Evolutionary conservation across 2,113 vertebrate species (phyloP).

Genomic region (Muntiacus reevesi): DNA sequence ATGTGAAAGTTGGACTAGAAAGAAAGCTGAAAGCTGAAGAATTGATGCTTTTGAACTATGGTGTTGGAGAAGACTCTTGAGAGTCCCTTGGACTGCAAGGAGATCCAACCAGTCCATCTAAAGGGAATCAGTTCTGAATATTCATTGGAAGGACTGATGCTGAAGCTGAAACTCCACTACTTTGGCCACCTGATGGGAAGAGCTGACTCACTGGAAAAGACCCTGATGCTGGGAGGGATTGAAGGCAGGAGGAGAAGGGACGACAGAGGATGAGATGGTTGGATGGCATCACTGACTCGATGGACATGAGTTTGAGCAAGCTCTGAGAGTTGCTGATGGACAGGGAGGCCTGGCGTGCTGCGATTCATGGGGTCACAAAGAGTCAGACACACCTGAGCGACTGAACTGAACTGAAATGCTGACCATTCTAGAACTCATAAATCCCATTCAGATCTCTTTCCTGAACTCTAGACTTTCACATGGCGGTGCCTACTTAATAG

Average conservation of each 20-base stretch:
- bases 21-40: neutral
- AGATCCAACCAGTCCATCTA: neutral
- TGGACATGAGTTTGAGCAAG: neutral
- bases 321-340: neutral
- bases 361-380: accelerated
- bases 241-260: neutral
- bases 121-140: neutral
- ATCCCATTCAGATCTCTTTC: neutral
- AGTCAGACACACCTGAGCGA: neutral
- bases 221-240: neutral
- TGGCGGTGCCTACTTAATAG: neutral
- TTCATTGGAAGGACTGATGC: neutral
- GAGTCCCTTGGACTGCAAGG: neutral
- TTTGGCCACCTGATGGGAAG: neutral
- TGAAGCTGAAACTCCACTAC: neutral
- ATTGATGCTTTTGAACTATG: neutral
- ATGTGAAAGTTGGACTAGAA: neutral
- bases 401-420: neutral
- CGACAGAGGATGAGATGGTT: neutral
- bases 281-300: neutral
- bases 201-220: neutral
- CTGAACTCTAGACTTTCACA: neutral
- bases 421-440: neutral
- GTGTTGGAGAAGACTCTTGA: neutral
- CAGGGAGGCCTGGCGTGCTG: neutral